Base-by-base conservation (phyloP, 2,113 vertebrate species). In the Bubo scandiacus region DNA sequence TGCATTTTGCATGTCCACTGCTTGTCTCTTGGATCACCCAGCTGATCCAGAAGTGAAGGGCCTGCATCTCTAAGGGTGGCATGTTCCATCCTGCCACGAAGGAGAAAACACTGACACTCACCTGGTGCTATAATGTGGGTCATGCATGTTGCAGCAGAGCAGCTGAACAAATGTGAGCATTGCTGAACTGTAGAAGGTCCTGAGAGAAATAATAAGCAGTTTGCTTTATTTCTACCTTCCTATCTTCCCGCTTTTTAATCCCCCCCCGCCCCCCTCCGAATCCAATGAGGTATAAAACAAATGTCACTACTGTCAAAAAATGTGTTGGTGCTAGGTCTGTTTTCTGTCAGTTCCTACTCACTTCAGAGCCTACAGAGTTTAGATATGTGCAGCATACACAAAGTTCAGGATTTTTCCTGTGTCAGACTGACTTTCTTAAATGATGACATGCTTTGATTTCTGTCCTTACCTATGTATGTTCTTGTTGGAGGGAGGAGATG, bases 231-330 rank as follows among this genome's bases (percentile, higher is more conserved):
- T 74, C 45, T 73, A 26, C 63, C 11, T 90, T 78, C 17, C 49
- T 57, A 8, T 58, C 21, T 40, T 54, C 12, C 13, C 13, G 2
- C 43, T 68, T 92, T 74, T 81, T 88, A 7, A 36, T 52, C 27
- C 40, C 42, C 43, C 43, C 43, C 43, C 16, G 6, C 1, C 3
- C 2, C 1, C 6, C 15, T 38, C 25, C 18, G 59, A 63, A 78
- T 79, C 23, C 40, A 67, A 0, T 30, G 70, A 59, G 52, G 30
- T 80, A 32, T 74, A 38, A 72, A 92, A 22, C 29, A 85, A 95
- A 95, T 77, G 61, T 27, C 58, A 62, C 30, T 19, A 40, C 45
- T 81, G 51, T 94, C 63, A 95, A 47, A 90, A 88, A 86, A 68
- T 17, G 9, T 58, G 42, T 59, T 20, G 42, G 54, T 55, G 34